Evolutionary conservation across 1,140 invertebrate genomes (phyloP).

Genomic region (Vanessa tameamea): DNA sequence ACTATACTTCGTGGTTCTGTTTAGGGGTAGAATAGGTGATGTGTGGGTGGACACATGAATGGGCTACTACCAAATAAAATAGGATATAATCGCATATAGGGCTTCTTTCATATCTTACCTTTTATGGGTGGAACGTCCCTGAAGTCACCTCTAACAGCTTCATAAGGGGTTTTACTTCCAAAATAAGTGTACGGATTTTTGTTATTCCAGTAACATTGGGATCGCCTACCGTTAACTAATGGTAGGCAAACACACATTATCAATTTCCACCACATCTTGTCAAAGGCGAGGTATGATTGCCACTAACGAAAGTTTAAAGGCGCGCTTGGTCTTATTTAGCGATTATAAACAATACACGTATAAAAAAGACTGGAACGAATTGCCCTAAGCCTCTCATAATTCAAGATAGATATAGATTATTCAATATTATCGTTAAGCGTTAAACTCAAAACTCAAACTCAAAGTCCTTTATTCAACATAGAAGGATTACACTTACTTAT

Average conservation of each 20-base stretch:
- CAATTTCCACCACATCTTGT: constrained; percentile 11
- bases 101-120: constrained; percentile 15
- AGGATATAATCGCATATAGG: too few relatives aligned
- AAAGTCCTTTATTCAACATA: too few relatives aligned
- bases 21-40: too few relatives aligned
- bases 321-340: not conserved
- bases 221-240: not conserved
- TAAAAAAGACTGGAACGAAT: too few relatives aligned
- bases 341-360: not conserved
- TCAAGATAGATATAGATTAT: too few relatives aligned
- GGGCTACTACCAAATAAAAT: too few relatives aligned
- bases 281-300: not conserved
- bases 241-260: constrained; percentile 13
- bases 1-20: too few relatives aligned
- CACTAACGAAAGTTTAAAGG: not conserved
- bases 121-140: constrained; percentile 30
- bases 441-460: too few relatives aligned
- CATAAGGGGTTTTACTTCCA: constrained; percentile 42
- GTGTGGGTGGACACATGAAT: too few relatives aligned
- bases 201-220: constrained; percentile 42
- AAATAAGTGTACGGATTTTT: constrained; percentile 32
- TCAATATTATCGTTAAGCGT: too few relatives aligned
- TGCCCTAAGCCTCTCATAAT: too few relatives aligned
- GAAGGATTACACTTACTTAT: too few relatives aligned
- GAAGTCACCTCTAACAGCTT: constrained; percentile 38